Evolutionary conservation across 1,140 invertebrate genomes (phyloP), one percentile per base, ranked within the genome.

Genomic region (Drosophila subpulchrella): DNA sequence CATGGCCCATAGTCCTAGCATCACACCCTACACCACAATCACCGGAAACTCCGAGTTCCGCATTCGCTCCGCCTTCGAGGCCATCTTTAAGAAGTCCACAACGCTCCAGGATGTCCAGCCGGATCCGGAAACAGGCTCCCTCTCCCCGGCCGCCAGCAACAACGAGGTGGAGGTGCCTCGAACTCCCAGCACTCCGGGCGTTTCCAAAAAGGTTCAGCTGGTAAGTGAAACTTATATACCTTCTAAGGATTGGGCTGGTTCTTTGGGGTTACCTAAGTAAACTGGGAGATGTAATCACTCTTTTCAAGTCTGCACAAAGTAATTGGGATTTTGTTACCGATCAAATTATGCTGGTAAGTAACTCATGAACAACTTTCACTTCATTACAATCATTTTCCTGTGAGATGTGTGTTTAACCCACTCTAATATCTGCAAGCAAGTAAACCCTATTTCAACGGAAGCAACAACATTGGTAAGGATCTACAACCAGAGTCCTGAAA

Each of bases 181-280:
- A 82, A 57, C 84, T n/a, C 96, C 96, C 1, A 95, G 95, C 13
- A 96, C 95, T 88, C 96, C 96, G 1, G 94, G 95, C 12, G 94
- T 94, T 62, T 95, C 95, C 42, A 97, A 97, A 92, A 98, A 97
- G 94, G 97, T 98, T 72, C 96, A 98, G 93, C 92, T 98, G 95
- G 97, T 98, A 93, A 94, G 94, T 93, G 4, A 6, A 3, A 30
- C 8, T 20, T 13, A n/a, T 3, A 8, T 3, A 13, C 5, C 6
- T 2, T 10, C 8, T 30, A 3, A 0, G 8, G 6, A 36, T 34
- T 3, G 6, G 34, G 8, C 47, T 54, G 36, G 41, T 8, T 30
- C 34, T 13, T 12, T 0, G 15, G 32, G 24, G 4, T 32, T 48
- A 20, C 8, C 6, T 17, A 44, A 48, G 17, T 70, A 44, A 60